phyloP scores from a whole-genome alignment of 2,113 vertebrate genomes.

The Chunga burmeisteri region DNA sequence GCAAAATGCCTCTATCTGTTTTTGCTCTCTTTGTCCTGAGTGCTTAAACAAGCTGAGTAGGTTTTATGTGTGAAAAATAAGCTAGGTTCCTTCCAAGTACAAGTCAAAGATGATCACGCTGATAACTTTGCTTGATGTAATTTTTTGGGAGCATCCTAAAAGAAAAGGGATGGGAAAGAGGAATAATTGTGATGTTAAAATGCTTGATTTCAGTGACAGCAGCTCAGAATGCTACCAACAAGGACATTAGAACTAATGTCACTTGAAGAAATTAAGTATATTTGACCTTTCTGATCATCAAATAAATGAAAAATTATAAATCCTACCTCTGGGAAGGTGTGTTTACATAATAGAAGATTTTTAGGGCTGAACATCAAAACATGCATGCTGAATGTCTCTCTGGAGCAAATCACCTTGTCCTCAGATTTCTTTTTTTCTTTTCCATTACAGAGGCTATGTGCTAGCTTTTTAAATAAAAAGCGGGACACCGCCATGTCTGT shows the following conservation, averaged over 20 bases:
- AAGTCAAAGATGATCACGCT: neutral
- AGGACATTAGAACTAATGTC: neutral
- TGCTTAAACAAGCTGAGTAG: conserved; percentile 9
- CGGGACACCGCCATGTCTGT: neutral
- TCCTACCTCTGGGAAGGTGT: neutral
- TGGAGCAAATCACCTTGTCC: conserved; percentile 10
- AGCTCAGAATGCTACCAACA: neutral
- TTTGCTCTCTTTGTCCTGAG: conserved; percentile 14
- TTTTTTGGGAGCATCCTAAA: neutral
- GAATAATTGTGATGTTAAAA: neutral
- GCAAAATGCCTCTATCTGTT: conserved; percentile 38
- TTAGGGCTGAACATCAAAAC: neutral
- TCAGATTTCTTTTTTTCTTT: neutral
- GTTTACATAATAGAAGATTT: conserved; percentile 1
- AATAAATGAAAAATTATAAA: conserved; percentile 18
- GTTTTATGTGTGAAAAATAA: neutral
- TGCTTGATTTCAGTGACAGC: neutral
- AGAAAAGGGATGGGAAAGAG: neutral
- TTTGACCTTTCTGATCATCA: conserved; percentile 14
- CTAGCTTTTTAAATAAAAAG: conserved; percentile 11
- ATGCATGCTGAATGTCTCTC: neutral
- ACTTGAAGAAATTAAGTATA: neutral
- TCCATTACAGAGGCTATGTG: neutral
- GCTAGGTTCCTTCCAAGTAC: neutral
- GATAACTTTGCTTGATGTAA: neutral